A percentile compares a stretch with the other conserved stretches of the same genome.
Conservation (phyloP, 1,140 invertebrate species). For the Polypedilum vanderplanki region DNA sequence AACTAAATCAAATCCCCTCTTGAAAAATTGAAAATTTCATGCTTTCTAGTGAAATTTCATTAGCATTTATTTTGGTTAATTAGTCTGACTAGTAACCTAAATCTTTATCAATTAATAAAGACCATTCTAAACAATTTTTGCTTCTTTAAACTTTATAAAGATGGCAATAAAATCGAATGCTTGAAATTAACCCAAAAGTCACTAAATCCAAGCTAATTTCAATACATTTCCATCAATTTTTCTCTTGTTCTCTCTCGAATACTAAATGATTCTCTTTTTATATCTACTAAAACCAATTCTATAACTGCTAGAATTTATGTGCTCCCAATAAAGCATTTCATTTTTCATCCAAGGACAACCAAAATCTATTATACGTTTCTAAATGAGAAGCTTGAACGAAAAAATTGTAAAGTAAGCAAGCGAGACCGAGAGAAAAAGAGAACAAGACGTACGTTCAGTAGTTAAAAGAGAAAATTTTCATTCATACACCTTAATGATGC, state of each 20-base stretch:
- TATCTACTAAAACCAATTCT: neutral
- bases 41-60: no score
- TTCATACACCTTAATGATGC: neutral
- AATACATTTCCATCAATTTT: neutral
- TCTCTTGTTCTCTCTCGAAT: neutral
- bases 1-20: no score
- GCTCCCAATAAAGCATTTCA: neutral
- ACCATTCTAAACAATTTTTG: no score
- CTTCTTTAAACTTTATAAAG: neutral
- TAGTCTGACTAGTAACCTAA: no score
- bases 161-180: neutral
- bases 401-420: neutral
- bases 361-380: neutral
- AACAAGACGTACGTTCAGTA: no score
- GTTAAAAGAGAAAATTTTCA: neutral
- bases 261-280: neutral
- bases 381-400: constrained; percentile 5
- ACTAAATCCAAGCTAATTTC: neutral
- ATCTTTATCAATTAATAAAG: no score
- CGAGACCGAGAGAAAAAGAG: no score
- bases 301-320: neutral
- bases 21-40: no score
- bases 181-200: neutral
- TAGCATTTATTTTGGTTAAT: no score
- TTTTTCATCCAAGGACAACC: constrained; percentile 25